A percentile compares a stretch with the other conserved stretches of the same genome.
Conservation (phyloP, 1,140 invertebrate genomes). For the Frieseomelitta varia region DNA sequence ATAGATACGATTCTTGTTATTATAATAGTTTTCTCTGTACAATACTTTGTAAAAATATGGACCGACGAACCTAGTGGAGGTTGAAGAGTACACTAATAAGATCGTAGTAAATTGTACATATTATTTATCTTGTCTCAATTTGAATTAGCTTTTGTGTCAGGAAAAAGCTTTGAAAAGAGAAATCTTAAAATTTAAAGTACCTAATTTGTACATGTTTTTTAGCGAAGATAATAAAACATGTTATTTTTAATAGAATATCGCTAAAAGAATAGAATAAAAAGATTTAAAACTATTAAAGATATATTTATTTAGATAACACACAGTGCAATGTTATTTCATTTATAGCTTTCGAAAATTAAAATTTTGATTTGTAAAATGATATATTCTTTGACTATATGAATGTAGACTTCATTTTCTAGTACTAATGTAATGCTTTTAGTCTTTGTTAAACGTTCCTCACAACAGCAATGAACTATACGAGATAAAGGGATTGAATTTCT, state of each 20-base stretch:
- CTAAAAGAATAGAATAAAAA: slow-evolving; percentile 17
- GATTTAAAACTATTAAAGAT: background rate
- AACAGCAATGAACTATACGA: slow-evolving; percentile 13
- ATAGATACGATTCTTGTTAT: slow-evolving; percentile 77
- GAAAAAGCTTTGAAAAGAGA: slow-evolving; percentile 1
- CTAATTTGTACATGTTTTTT: slow-evolving; percentile 25
- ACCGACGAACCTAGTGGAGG: slow-evolving; percentile 50
- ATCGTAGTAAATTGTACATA: slow-evolving; percentile 46
- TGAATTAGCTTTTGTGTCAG: slow-evolving; percentile 34
- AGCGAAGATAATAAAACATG: background rate
- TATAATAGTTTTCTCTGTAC: slow-evolving; percentile 75
- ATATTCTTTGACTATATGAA: background rate
- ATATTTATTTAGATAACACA: slow-evolving; percentile 18
- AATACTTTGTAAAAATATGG: slow-evolving; percentile 77
- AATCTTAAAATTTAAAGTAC: slow-evolving; percentile 14
- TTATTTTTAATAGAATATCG: slow-evolving; percentile 10
- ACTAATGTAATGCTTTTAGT: slow-evolving; percentile 1
- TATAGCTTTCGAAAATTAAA: slow-evolving; percentile 30
- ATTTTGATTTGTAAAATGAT: background rate
- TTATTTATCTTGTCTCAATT: slow-evolving; percentile 44
- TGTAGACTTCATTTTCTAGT: slow-evolving; percentile 4
- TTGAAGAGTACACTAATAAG: slow-evolving; percentile 56
- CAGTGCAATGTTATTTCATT: slow-evolving; percentile 56
- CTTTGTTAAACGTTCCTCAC: background rate
- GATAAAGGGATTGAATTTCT: slow-evolving; percentile 40